phyloP scores from a whole-genome alignment of 1,140 invertebrate genomes.

The Drosophila pruinosa region DNA sequence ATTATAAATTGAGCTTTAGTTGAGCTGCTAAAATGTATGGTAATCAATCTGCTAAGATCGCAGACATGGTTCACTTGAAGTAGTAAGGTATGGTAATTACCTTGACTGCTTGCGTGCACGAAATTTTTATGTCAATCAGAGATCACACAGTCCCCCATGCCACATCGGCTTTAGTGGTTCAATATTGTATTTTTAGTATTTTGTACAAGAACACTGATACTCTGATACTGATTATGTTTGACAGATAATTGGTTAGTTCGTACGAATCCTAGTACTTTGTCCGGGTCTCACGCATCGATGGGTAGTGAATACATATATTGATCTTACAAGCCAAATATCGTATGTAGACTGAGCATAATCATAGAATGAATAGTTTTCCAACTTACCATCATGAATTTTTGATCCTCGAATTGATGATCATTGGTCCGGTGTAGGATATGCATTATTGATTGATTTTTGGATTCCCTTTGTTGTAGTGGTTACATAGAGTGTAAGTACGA shows the following conservation, averaged over 20 bases:
- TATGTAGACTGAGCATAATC: neutral
- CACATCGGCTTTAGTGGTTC: constrained; percentile 55
- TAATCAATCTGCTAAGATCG: constrained; percentile 72
- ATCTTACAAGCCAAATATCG: neutral
- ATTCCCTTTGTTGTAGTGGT: constrained; percentile 17
- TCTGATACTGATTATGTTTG: constrained; percentile 54
- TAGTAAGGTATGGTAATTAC: constrained; percentile 65
- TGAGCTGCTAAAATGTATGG: constrained; percentile 64
- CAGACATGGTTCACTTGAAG: constrained; percentile 48
- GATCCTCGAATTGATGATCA: constrained; percentile 82
- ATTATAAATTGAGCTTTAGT: constrained; percentile 65
- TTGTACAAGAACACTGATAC: constrained; percentile 33
- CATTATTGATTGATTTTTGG: constrained; percentile 51
- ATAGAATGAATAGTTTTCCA: neutral
- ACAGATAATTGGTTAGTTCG: constrained; percentile 62
- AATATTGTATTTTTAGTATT: constrained; percentile 62
- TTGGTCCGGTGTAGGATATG: constrained; percentile 82
- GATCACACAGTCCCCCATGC: constrained; percentile 46
- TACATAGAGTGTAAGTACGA: constrained; percentile 45
- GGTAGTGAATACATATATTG: constrained; percentile 5
- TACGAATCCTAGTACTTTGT: constrained; percentile 4
- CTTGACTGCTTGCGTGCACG: constrained; percentile 69
- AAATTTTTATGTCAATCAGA: constrained; percentile 76
- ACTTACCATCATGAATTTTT: constrained; percentile 83
- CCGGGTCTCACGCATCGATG: constrained; percentile 6